phyloP scores from a whole-genome alignment of 2,888 invertebrate species.

The Dysmachus trigonus region DNA sequence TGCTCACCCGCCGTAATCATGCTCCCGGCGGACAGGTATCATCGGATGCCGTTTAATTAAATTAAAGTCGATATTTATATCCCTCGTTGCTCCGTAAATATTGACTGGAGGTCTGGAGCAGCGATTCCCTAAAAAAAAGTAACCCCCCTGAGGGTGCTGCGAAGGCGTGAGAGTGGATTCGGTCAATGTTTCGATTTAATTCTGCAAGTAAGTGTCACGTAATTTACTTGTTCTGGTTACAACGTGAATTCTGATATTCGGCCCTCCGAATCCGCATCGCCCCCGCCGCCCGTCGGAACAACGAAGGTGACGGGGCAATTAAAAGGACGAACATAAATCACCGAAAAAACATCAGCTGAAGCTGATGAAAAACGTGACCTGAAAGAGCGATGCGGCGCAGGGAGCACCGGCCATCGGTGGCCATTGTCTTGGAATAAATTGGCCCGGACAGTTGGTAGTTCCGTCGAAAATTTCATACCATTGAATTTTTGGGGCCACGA shows the following conservation, averaged over 20 bases:
- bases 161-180: neutral
- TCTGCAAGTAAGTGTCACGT: constrained; percentile 39
- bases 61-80: neutral
- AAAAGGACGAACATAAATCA: constrained; percentile 43
- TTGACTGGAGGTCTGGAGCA: neutral
- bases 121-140: neutral
- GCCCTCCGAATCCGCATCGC: neutral
- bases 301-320: constrained; percentile 43
- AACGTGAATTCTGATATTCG: constrained; percentile 29
- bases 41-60: neutral
- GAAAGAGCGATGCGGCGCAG: constrained; percentile 30
- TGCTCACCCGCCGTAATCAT: neutral
- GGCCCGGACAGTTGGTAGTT: constrained; percentile 28
- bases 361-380: constrained; percentile 45
- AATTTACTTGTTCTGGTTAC: constrained; percentile 38
- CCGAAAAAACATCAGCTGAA: constrained; percentile 39
- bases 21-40: neutral
- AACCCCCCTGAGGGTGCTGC: neutral
- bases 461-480: constrained; percentile 1
- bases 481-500: neutral
- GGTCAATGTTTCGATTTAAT: constrained; percentile 27
- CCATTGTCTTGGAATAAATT: constrained; percentile 40
- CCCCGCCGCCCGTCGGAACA: neutral
- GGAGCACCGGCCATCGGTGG: constrained; percentile 19
- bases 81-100: neutral